Percentiles rank a stretch among this genome's conserved stretches.
Conservation (phyloP, 2,797 vertebrate species). For the Pagetopsis macropterus region DNA sequence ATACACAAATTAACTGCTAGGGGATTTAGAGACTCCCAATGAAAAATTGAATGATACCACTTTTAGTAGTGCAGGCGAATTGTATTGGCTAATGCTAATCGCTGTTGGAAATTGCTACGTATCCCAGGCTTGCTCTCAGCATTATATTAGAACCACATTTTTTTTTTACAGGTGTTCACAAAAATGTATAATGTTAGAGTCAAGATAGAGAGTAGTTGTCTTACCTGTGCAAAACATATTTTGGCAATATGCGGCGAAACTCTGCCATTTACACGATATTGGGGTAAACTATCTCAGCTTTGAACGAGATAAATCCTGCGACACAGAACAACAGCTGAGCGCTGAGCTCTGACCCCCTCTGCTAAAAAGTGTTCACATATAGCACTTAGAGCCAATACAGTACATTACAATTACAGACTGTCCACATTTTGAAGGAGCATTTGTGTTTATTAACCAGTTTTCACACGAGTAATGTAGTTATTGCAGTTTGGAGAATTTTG, state of each 20-base stretch:
- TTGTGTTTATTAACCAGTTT: neutral
- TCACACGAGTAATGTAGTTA: conserved; percentile 20
- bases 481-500: neutral
- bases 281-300: too few species aligned
- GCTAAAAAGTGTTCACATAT: neutral
- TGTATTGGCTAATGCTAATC: neutral
- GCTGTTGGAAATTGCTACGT: neutral
- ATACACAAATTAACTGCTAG: neutral
- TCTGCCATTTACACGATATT: too few species aligned
- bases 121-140: neutral
- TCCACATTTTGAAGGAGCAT: neutral
- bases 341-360: neutral
- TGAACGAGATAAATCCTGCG: too few species aligned
- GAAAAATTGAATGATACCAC: neutral
- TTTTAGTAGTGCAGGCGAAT: neutral
- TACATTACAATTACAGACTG: neutral
- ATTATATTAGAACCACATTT: neutral
- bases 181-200: neutral
- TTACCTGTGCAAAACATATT: neutral
- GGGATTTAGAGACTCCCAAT: neutral
- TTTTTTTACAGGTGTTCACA: neutral
- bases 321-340: neutral
- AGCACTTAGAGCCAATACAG: neutral
- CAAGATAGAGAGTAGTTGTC: neutral
- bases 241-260: neutral